These are phyloP conservation scores for Mesorhabditis spiculigera DNA, from an alignment of 2,888 invertebrate species.

Conservation along the genomic window DNA sequence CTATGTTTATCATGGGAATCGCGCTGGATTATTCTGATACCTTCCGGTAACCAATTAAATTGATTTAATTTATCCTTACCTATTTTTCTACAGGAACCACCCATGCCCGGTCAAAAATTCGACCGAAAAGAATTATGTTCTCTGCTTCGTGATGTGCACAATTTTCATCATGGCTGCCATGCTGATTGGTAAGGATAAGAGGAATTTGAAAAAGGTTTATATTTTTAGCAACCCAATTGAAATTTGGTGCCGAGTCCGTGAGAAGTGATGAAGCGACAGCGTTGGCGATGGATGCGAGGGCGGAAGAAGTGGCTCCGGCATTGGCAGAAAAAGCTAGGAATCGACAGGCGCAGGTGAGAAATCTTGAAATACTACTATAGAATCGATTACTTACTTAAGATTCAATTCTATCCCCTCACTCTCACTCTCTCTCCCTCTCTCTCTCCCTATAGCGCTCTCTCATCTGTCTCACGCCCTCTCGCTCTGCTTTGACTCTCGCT, in stretches of 20 bases:
- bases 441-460: neutral
- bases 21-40: conserved; percentile 92
- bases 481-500: neutral
- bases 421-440: too few species aligned
- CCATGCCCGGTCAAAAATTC: conserved; percentile 57
- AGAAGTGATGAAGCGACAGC: conserved; percentile 44
- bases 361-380: neutral
- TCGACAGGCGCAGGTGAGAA: conserved; percentile 39
- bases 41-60: conserved; percentile 73
- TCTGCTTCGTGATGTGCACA: conserved; percentile 95
- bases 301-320: conserved; percentile 52
- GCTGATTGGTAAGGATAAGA: conserved; percentile 73
- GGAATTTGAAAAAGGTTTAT: neutral
- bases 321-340: conserved; percentile 56
- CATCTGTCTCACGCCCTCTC: neutral
- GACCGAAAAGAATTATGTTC: conserved; percentile 92
- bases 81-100: conserved; percentile 34
- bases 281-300: conserved; percentile 55
- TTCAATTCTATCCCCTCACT: too few species aligned
- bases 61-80: too few species aligned
- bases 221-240: conserved; percentile 47
- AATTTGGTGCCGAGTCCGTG: conserved; percentile 42
- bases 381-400: too few species aligned
- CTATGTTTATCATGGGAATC: conserved; percentile 97
- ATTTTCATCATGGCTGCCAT: conserved; percentile 92